Conservation (phyloP, 53 echinoderm and acorn worm genomes). For the Paracentrotus lividus region DNA sequence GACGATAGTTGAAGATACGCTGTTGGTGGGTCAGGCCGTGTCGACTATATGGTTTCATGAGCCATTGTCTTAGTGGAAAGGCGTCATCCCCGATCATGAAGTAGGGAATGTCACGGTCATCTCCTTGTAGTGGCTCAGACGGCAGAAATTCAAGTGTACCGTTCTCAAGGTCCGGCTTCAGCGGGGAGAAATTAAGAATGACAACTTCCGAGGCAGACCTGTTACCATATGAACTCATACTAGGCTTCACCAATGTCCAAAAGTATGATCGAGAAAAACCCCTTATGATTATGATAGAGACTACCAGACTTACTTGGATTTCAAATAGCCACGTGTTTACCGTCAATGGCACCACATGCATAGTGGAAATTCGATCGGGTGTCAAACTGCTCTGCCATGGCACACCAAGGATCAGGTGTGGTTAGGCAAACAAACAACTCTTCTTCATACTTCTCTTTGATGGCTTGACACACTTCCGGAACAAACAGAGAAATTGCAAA, state of each 20-base stretch:
- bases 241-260: background rate
- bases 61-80: background rate
- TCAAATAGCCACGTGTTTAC: conserved; percentile 25
- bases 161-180: background rate
- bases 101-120: background rate
- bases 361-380: conserved; percentile 18
- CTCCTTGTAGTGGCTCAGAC: background rate
- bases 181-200: background rate
- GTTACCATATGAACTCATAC: background rate
- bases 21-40: background rate
- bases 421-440: background rate
- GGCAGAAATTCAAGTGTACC: background rate
- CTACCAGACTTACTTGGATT: background rate
- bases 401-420: background rate
- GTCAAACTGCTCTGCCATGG: background rate
- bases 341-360: conserved; percentile 55
- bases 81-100: background rate
- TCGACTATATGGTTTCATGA: background rate
- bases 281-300: background rate
- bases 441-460: background rate
- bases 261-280: background rate
- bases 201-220: background rate
- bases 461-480: background rate
- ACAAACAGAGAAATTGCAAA: background rate
- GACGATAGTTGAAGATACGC: background rate